Base-by-base conservation (phyloP, 2,888 invertebrate genomes). In the Polydrusus pterygomalis region DNA sequence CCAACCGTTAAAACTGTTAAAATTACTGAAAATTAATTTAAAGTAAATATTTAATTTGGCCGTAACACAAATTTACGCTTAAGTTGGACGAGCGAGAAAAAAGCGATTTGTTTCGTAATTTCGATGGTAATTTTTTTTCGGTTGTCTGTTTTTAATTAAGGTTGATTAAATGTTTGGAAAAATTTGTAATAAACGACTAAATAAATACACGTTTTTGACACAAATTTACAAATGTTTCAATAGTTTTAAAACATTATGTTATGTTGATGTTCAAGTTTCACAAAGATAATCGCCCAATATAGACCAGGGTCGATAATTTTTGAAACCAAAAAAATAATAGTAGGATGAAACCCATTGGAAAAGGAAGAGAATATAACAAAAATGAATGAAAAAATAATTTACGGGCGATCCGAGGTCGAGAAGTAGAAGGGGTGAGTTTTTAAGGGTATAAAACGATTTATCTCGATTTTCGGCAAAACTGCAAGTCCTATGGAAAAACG, bases 41-140 rank as follows among this genome's bases (percentile, higher is more conserved):
- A 58, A 58, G 58, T 58, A 58, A 58, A 58, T 58, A 58, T 58
- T 58, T 38, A 58, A 58, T 38, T 58, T 58, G 58, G 34, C 38
- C 58, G 17, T 58, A 2, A 38, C 9, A 25, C 38, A 58, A 58
- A 58, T 58, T 58, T 58, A 9, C 38, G 25, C 38, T 58, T 17
- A 58, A 58, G 58, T 58, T 38, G 17, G 34, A 58, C 58, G 17
- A 17, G 38, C 17, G n/a, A 34, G 56, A n/a, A 38, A 58, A 58
- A 58, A 58, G 11, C 38, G 58, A 58, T 58, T 58, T 58, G 17
- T 58, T 58, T 58, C 17, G 58, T 58, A 58, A 58, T 58, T 58
- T 58, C 34, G 38, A 58, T 58, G 58, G n/a, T 58, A 58, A 58
- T 58, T 58, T 56, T n/a, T 56, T 56, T 56, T 58, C 38, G 34